Conservation (phyloP, 2,797 vertebrate species). For the Peromyscus nudipes region DNA sequence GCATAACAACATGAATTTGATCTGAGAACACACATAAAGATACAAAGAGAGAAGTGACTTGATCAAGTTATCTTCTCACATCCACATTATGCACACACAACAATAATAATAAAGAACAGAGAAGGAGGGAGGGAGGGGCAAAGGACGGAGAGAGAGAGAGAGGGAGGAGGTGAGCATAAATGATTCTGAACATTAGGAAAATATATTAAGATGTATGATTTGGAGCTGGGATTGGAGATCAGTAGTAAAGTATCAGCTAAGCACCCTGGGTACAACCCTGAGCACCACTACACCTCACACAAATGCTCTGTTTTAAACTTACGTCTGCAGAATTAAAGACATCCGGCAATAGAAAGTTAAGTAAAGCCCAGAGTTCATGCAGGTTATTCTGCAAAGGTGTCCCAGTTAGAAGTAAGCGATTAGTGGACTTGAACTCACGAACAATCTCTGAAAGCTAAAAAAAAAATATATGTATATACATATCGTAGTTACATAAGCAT, state of each 20-base stretch:
- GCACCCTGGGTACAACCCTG: not conserved
- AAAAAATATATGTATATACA: not conserved
- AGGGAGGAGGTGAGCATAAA: not conserved
- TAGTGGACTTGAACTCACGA: constrained; percentile 95
- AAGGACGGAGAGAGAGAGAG: not conserved
- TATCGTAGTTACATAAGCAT: constrained; percentile 53
- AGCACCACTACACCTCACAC: not conserved
- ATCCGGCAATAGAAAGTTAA: constrained; percentile 94
- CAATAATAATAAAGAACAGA: not conserved
- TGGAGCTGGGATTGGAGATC: not conserved
- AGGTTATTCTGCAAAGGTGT: constrained; percentile 95
- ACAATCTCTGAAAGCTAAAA: constrained; percentile 94
- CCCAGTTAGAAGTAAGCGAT: constrained; percentile 93
- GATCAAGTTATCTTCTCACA: not conserved
- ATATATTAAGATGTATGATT: not conserved
- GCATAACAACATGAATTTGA: not conserved
- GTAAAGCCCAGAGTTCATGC: constrained; percentile 94
- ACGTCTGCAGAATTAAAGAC: constrained; percentile 95
- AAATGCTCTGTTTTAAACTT: constrained; percentile 82
- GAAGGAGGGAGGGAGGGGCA: no score
- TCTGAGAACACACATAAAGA: not conserved
- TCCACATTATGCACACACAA: not conserved
- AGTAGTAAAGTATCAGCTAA: not conserved
- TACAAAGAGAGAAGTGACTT: not conserved
- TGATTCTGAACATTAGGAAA: not conserved